Percentiles rank a stretch among this genome's conserved stretches.
phyloP scores from a whole-genome alignment of 2,797 vertebrate species.

The Euthynnus affinis region DNA sequence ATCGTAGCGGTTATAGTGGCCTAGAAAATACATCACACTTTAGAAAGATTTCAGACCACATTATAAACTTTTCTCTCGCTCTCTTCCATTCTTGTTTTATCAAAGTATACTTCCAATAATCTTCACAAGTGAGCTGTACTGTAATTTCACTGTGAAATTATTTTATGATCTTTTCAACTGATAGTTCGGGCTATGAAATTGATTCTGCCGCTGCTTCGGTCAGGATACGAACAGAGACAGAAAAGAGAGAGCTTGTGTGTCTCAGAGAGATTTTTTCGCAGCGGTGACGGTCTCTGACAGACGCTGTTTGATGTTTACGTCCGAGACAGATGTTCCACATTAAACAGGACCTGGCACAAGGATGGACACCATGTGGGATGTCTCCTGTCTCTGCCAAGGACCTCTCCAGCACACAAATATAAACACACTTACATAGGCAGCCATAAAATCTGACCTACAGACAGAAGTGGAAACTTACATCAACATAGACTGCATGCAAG shows the following conservation, averaged over 20 bases:
- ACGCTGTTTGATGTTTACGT: conserved; percentile 55
- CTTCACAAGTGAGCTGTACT: conserved; percentile 13
- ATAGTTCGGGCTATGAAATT: conserved; percentile 51
- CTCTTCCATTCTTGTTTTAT: conserved; percentile 15
- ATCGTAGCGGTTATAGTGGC: conserved; percentile 14
- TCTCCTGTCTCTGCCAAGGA: conserved; percentile 24
- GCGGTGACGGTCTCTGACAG: conserved; percentile 33
- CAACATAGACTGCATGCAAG: conserved; percentile 19
- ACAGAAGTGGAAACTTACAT: conserved; percentile 14
- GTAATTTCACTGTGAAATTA: conserved; percentile 56
- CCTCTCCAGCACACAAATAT: conserved; percentile 26
- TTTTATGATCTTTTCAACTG: conserved; percentile 50
- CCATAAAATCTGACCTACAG: conserved; percentile 52
- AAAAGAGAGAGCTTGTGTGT: background rate
- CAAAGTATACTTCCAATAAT: conserved; percentile 29
- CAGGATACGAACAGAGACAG: background rate
- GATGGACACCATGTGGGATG: conserved; percentile 47
- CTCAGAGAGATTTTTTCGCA: conserved; percentile 28
- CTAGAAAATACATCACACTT: conserved; percentile 40
- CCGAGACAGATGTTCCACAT: conserved; percentile 71
- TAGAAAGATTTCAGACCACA: background rate
- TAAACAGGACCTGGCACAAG: conserved; percentile 55
- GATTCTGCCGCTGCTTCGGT: conserved; percentile 23
- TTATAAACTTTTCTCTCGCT: conserved; percentile 15
- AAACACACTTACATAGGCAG: conserved; percentile 37